phyloP scores from a whole-genome alignment of 2,113 vertebrate species.

The Coturnix japonica region DNA sequence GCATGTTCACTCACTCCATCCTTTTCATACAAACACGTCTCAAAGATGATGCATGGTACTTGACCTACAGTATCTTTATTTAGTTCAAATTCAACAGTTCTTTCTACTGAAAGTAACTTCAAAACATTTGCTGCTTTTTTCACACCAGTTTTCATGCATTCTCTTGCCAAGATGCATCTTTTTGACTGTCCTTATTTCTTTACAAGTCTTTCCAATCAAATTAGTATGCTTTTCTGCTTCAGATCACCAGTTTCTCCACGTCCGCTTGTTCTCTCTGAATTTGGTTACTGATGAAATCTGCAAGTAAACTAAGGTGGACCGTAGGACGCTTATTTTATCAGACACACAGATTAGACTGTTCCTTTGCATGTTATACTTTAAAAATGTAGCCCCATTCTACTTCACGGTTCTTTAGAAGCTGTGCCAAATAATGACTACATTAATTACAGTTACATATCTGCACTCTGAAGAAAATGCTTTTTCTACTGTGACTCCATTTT shows the following conservation, averaged over 20 bases:
- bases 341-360: background rate
- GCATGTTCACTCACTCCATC: background rate
- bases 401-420: background rate
- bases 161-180: conserved; percentile 19
- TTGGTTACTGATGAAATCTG: background rate
- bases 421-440: conserved; percentile 19
- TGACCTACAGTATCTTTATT: background rate
- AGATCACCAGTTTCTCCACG: background rate
- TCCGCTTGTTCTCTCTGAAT: background rate
- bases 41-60: background rate
- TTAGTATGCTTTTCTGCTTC: background rate
- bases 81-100: conserved; percentile 13
- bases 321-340: background rate
- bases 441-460: background rate
- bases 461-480: conserved; percentile 9
- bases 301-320: background rate
- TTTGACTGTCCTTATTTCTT: background rate
- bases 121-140: conserved; percentile 28
- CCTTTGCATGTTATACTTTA: background rate
- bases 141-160: background rate
- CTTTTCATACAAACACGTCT: background rate
- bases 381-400: background rate
- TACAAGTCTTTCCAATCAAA: background rate
- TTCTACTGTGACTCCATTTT: conserved; percentile 27
- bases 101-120: background rate